phyloP scores from a whole-genome alignment of 1,140 invertebrate genomes.

The Paracyclopina nana region DNA sequence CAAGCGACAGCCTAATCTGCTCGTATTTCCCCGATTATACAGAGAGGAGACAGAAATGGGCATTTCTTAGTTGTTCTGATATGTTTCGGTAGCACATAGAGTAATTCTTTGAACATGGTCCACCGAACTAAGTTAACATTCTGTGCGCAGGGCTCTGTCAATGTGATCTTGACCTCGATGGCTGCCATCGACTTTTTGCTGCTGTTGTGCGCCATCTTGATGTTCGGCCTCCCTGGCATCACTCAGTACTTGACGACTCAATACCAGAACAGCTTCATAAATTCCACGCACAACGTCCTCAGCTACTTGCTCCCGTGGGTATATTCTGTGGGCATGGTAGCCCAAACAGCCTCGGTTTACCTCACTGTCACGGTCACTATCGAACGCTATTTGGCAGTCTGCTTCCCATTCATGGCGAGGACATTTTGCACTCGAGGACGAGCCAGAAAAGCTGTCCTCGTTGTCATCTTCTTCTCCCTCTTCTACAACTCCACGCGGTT shows the following conservation, averaged over 20 bases:
- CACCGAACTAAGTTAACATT: no score
- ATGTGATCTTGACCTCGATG: no score
- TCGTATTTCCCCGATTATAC: no score
- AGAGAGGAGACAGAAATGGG: no score
- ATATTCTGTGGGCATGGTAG: background rate
- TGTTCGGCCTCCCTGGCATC: background rate
- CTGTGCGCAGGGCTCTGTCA: no score
- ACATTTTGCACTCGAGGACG: background rate
- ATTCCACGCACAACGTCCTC: background rate
- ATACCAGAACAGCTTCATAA: no score
- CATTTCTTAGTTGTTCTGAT: no score
- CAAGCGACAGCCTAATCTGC: no score
- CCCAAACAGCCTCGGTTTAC: background rate
- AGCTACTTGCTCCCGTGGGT: background rate
- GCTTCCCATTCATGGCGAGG: background rate
- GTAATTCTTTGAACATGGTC: no score
- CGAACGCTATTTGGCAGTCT: background rate
- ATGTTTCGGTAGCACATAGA: no score
- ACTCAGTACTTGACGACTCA: background rate
- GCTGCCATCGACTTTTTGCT: background rate
- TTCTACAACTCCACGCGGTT: slow-evolving; percentile 1
- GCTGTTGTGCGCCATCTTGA: background rate
- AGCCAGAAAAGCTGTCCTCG: background rate
- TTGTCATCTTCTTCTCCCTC: background rate
- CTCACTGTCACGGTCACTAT: background rate